Evolutionary conservation across 1,140 invertebrate genomes (phyloP).

Genomic region (Drosophila persimilis): DNA sequence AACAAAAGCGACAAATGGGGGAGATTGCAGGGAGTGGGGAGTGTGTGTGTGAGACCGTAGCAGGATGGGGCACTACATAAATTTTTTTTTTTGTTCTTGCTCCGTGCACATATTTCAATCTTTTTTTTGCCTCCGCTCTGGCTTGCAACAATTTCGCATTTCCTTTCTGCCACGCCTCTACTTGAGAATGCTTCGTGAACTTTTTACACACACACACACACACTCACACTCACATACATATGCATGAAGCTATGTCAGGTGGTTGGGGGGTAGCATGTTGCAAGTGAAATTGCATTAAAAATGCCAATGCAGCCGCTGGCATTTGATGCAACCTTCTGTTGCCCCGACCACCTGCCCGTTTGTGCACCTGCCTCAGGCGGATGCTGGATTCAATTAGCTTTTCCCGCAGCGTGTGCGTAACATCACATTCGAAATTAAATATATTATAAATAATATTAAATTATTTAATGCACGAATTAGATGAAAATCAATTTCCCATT

Average conservation of each 20-base stretch:
- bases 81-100: slow-evolving; percentile 20
- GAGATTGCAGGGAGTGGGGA: background rate
- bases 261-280: background rate
- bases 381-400: slow-evolving; percentile 15
- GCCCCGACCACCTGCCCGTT: no score
- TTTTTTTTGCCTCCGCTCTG: slow-evolving; percentile 29
- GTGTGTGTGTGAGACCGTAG: background rate
- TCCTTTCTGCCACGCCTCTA: slow-evolving; percentile 31
- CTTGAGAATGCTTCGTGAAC: slow-evolving; percentile 48
- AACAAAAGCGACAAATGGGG: slow-evolving; percentile 25
- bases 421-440: no score
- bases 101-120: slow-evolving; percentile 61
- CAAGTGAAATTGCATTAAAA: slow-evolving; percentile 68
- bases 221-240: background rate
- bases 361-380: background rate
- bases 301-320: slow-evolving; percentile 41
- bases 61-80: slow-evolving; percentile 11
- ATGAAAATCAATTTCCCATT: slow-evolving; percentile 42
- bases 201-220: slow-evolving; percentile 34
- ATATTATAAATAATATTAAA: slow-evolving; percentile 20
- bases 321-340: slow-evolving; percentile 16
- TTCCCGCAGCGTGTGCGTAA: background rate
- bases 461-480: slow-evolving; percentile 12
- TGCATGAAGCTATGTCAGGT: no score
- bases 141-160: slow-evolving; percentile 44